Percentiles rank a stretch among this genome's conserved stretches.
These are phyloP conservation scores for Hydrozoanthus tunicans DNA, from an alignment of 64 coral and sea anemone species.

Conservation along the genomic window DNA sequence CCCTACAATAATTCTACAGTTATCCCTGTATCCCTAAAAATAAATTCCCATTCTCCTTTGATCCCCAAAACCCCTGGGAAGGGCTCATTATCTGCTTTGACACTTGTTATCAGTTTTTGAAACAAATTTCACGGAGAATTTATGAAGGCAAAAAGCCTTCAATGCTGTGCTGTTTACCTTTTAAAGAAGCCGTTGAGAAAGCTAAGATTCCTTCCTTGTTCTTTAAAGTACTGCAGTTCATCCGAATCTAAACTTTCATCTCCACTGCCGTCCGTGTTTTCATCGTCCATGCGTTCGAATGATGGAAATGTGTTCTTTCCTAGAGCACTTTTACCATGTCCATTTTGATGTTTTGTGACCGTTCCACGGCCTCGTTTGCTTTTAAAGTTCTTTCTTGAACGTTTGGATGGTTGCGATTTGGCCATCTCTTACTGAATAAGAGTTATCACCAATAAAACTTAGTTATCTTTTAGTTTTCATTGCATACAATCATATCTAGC, in stretches of 20 bases:
- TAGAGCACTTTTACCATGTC: neutral
- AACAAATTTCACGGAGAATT: neutral
- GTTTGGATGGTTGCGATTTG: conserved; percentile 3
- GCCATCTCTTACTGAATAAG: conserved; percentile 9
- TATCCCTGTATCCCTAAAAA: too few relatives aligned
- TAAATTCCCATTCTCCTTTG: too few relatives aligned
- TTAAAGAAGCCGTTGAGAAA: conserved; percentile 34
- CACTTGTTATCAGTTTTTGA: neutral
- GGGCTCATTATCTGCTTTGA: too few relatives aligned
- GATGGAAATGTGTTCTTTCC: neutral
- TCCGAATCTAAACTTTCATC: conserved; percentile 29
- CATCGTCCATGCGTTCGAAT: neutral
- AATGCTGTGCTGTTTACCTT: neutral
- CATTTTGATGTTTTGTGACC: neutral
- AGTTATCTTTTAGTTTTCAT: neutral
- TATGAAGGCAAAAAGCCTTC: neutral
- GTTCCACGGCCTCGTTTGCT: neutral
- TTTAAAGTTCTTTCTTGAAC: conserved; percentile 6
- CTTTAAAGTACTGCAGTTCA: conserved; percentile 34
- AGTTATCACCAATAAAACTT: neutral
- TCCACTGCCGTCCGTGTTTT: neutral
- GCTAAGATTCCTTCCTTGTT: conserved; percentile 42
- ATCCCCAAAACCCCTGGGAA: too few relatives aligned
- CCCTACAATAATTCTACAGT: too few relatives aligned
- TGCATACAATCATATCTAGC: neutral